Conservation (phyloP, 2,888 invertebrate species). For the Prosapia bicincta region DNA sequence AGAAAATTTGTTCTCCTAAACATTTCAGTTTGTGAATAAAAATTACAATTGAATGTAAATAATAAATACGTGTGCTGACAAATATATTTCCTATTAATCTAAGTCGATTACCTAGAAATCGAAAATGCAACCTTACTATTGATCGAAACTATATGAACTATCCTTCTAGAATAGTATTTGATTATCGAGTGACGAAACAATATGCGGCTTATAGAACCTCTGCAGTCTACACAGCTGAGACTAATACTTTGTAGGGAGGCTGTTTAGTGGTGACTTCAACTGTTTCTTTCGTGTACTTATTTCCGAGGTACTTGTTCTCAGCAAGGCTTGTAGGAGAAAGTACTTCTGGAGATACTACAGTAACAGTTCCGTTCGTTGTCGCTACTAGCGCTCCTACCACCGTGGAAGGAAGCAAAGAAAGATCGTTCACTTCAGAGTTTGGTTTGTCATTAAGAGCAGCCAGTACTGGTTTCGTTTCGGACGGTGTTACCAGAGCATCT, state of each 20-base stretch:
- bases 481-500: background rate
- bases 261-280: background rate
- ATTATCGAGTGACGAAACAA: background rate
- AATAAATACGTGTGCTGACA: too few relatives aligned
- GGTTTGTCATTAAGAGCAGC: background rate
- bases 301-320: background rate
- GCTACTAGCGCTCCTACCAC: background rate
- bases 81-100: too few relatives aligned
- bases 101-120: too few relatives aligned
- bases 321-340: background rate
- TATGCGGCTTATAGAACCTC: background rate
- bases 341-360: slow-evolving; percentile 2
- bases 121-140: too few relatives aligned
- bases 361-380: background rate
- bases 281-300: background rate
- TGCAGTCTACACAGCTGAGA: background rate
- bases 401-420: background rate
- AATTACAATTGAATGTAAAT: too few relatives aligned
- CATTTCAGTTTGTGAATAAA: too few relatives aligned
- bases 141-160: too few relatives aligned
- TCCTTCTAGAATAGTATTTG: too few relatives aligned
- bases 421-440: background rate
- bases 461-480: background rate
- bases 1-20: too few relatives aligned
- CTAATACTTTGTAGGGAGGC: background rate